Percentiles rank a stretch among this genome's conserved stretches.
Conservation (phyloP, 2,113 vertebrate genomes). For the Deroptyus accipitrinus region DNA sequence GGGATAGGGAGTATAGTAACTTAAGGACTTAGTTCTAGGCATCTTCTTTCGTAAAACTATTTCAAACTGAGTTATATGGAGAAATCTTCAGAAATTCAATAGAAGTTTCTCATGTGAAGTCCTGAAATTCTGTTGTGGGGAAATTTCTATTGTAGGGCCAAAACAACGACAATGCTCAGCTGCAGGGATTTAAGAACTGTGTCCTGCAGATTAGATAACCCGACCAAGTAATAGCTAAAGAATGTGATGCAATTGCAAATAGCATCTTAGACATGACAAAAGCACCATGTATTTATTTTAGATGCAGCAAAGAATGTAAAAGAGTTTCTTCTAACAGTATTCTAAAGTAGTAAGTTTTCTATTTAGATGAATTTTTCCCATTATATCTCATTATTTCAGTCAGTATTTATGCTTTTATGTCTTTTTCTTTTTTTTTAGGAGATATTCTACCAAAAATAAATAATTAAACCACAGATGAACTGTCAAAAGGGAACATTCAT, state of each 20-base stretch:
- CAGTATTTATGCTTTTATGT: conserved; percentile 31
- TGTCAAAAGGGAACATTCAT: conserved; percentile 81
- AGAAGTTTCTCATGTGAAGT: background rate
- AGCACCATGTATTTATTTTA: background rate
- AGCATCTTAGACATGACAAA: background rate
- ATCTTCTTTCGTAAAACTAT: background rate
- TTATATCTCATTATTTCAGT: conserved; percentile 39
- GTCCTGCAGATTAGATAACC: background rate
- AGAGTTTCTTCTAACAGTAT: background rate
- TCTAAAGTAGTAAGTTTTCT: background rate
- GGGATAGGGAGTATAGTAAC: background rate
- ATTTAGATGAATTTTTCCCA: conserved; percentile 9
- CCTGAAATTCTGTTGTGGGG: background rate
- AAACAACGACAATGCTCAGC: background rate
- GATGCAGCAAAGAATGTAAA: background rate
- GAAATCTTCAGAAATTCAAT: background rate
- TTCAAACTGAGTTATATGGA: background rate
- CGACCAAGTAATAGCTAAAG: background rate
- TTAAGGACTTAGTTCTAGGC: background rate
- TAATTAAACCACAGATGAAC: conserved; percentile 77
- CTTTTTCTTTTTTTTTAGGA: conserved; percentile 52
- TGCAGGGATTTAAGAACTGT: background rate
- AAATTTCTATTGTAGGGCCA: background rate
- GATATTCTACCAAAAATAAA: conserved; percentile 73
- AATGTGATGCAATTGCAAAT: background rate